phyloP scores from a whole-genome alignment of 2,797 vertebrate species.

The Mycteria americana region DNA sequence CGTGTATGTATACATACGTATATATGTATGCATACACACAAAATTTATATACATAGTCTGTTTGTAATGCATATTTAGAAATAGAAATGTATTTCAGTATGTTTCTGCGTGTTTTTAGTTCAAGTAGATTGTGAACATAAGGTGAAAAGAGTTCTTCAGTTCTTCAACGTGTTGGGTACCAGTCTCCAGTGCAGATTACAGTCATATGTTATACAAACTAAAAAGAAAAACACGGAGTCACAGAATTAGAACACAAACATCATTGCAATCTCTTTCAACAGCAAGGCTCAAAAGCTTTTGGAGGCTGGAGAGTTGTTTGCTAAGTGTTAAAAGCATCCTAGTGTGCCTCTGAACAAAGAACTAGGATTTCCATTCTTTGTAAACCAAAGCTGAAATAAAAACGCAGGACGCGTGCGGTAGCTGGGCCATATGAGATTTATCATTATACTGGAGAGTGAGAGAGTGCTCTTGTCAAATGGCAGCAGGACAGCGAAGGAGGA shows the following conservation, averaged over 20 bases:
- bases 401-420: not conserved
- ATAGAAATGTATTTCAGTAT: not conserved
- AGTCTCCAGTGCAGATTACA: not conserved
- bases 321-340: not conserved
- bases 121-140: not conserved
- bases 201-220: not conserved
- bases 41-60: not conserved
- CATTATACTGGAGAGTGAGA: not conserved
- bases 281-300: not conserved
- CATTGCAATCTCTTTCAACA: not conserved
- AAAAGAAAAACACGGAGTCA: not conserved
- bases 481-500: not conserved
- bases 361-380: not conserved
- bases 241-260: not conserved
- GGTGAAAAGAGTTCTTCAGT: not conserved
- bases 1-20: not conserved
- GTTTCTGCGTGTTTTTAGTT: not conserved
- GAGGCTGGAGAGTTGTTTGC: not conserved
- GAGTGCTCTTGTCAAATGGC: not conserved
- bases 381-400: not conserved
- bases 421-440: not conserved
- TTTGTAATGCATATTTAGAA: not conserved
- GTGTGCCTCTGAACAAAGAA: slow-evolving; percentile 1
- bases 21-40: not conserved
- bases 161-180: not conserved